phyloP scores from a whole-genome alignment of 2,888 invertebrate species.

The Folsomia manolachei region DNA sequence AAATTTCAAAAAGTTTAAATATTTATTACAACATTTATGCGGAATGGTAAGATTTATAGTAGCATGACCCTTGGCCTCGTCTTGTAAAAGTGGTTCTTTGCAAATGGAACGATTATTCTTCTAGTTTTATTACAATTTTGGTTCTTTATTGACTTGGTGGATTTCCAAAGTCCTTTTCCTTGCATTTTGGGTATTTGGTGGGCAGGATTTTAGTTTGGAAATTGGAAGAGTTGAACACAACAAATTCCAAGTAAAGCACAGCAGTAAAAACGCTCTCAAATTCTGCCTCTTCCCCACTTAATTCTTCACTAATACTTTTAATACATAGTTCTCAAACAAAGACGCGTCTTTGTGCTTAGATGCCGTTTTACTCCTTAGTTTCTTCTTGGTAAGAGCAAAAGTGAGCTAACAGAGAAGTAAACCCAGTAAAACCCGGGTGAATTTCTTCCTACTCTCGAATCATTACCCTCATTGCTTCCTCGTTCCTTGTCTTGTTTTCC shows the following conservation, averaged over 20 bases:
- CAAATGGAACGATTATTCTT: no score
- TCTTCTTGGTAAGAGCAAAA: neutral
- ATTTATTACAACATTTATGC: no score
- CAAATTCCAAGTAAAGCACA: slow-evolving; percentile 18
- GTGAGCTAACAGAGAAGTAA: slow-evolving; percentile 9
- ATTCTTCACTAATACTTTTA: slow-evolving; percentile 48
- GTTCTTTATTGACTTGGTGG: neutral
- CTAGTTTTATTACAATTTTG: neutral
- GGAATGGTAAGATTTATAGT: no score
- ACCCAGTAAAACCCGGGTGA: slow-evolving; percentile 4
- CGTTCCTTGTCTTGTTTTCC: neutral
- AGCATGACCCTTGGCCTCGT: neutral
- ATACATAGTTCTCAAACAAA: slow-evolving; percentile 34
- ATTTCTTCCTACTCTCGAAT: slow-evolving; percentile 13
- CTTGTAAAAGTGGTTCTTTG: neutral
- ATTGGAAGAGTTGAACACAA: slow-evolving; percentile 8
- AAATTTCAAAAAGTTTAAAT: no score
- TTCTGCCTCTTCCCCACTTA: slow-evolving; percentile 39
- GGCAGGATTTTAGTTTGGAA: neutral
- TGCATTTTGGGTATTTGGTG: no score
- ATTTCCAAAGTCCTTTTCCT: no score
- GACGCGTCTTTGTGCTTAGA: slow-evolving; percentile 7
- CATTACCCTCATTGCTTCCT: slow-evolving; percentile 1
- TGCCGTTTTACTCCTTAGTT: neutral
- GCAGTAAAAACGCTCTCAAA: slow-evolving; percentile 31